Evolutionary conservation across 2,113 vertebrate genomes (phyloP).

Genomic region (Syrrhaptes paradoxus): DNA sequence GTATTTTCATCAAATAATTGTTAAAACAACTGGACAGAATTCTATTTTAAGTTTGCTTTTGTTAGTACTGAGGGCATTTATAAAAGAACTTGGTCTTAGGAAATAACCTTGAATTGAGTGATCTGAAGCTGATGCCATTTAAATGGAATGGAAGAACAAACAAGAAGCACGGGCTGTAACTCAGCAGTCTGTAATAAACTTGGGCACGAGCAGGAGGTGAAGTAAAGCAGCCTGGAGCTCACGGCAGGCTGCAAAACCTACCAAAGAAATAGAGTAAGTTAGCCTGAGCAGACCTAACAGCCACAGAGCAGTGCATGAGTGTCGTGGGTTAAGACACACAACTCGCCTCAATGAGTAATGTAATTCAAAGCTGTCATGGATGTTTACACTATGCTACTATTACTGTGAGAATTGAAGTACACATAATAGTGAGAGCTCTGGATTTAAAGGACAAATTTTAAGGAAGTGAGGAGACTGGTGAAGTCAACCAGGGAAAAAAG

Average conservation of each 20-base stretch:
- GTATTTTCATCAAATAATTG: neutral
- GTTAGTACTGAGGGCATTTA: neutral
- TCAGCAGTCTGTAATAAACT: neutral
- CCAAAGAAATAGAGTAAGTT: neutral
- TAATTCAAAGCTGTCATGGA: neutral
- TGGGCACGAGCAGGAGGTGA: neutral
- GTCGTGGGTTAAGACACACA: too few species aligned
- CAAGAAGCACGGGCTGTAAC: neutral
- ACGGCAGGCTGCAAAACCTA: neutral
- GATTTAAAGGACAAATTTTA: neutral
- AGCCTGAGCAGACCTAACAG: neutral
- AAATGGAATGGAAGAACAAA: conserved; percentile 27
- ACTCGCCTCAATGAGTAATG: neutral
- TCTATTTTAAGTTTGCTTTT: conserved; percentile 1
- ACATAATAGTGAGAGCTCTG: neutral
- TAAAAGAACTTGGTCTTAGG: neutral
- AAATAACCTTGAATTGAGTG: neutral
- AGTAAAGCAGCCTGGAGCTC: neutral
- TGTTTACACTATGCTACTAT: neutral
- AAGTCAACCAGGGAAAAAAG: neutral
- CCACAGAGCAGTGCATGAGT: neutral
- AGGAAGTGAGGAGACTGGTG: neutral
- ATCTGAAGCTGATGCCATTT: neutral
- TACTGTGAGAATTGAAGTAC: neutral
- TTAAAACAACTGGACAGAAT: neutral